A percentile compares a stretch with the other conserved stretches of the same genome.
phyloP scores from a whole-genome alignment of 2,888 invertebrate species.

The Acrobasis consociella region DNA sequence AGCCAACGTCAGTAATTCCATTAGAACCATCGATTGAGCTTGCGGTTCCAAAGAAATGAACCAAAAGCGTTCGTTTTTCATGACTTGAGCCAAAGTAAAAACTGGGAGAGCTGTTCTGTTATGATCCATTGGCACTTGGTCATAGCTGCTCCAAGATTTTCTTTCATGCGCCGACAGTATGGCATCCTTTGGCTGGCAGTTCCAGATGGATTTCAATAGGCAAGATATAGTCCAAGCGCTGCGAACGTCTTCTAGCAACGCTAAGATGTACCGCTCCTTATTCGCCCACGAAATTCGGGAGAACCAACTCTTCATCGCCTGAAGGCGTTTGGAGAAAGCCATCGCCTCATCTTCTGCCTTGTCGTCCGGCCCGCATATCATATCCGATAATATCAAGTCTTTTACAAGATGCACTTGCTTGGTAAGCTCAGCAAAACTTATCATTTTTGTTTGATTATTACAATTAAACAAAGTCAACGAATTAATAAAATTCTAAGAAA shows the following conservation, averaged over 20 bases:
- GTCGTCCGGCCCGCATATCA: slow-evolving; percentile 51
- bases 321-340: slow-evolving; percentile 53
- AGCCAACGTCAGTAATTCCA: slow-evolving; percentile 58
- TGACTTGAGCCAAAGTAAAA: slow-evolving; percentile 53
- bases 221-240: slow-evolving; percentile 64
- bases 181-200: slow-evolving; percentile 63
- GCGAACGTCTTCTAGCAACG: slow-evolving; percentile 54
- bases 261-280: slow-evolving; percentile 60
- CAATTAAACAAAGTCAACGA: too few relatives aligned
- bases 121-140: slow-evolving; percentile 67
- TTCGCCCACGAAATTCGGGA: slow-evolving; percentile 60
- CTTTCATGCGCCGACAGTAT: slow-evolving; percentile 33
- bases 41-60: slow-evolving; percentile 61
- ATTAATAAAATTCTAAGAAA: too few relatives aligned
- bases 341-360: slow-evolving; percentile 38
- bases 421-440: slow-evolving; percentile 58
- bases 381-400: slow-evolving; percentile 64
- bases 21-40: slow-evolving; percentile 59
- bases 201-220: slow-evolving; percentile 73
- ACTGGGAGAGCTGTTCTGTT: slow-evolving; percentile 65
- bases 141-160: slow-evolving; percentile 58
- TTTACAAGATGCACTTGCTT: slow-evolving; percentile 62
- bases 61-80: slow-evolving; percentile 67
- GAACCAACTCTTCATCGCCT: slow-evolving; percentile 65
- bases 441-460: slow-evolving; percentile 27